A percentile compares a stretch with the other conserved stretches of the same genome.
These are phyloP conservation scores for Cryptocephalus moraei DNA, from an alignment of 2,888 invertebrate genomes.

Conservation along the genomic window DNA sequence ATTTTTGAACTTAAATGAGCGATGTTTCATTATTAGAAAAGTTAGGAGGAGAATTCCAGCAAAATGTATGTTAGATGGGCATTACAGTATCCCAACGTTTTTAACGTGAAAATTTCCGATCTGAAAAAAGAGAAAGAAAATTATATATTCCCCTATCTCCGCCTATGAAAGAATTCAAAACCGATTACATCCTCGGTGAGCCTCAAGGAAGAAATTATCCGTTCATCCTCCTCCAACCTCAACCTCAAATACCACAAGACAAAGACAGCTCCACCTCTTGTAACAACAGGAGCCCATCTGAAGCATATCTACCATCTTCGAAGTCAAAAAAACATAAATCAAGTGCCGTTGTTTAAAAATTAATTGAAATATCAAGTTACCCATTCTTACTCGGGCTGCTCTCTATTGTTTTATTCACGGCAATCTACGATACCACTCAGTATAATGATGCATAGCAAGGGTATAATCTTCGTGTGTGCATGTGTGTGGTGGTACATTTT, in stretches of 20 bases:
- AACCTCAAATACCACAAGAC: neutral
- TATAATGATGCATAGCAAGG: no score
- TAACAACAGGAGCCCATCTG: slow-evolving; percentile 11
- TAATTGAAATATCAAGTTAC: slow-evolving; percentile 38
- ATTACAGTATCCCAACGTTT: no score
- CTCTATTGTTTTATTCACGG: neutral
- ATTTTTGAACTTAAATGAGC: no score
- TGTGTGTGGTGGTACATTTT: no score
- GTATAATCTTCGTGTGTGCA: no score
- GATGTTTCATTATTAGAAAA: no score
- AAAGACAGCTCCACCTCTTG: neutral
- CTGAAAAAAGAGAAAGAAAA: no score
- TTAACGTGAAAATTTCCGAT: no score
- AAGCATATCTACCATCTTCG: slow-evolving; percentile 35
- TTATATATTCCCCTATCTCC: neutral
- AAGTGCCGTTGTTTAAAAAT: slow-evolving; percentile 33
- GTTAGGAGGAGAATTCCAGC: no score
- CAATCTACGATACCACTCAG: neutral
- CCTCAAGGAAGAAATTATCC: neutral
- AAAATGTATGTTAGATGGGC: no score
- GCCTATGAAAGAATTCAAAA: neutral
- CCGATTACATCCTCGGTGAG: neutral
- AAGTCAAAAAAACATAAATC: slow-evolving; percentile 32
- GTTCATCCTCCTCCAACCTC: neutral
- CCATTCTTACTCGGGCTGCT: slow-evolving; percentile 2